Base-by-base conservation (phyloP, 92 coral and sea anemone genomes). In the Umimayanthus chanpuru region DNA sequence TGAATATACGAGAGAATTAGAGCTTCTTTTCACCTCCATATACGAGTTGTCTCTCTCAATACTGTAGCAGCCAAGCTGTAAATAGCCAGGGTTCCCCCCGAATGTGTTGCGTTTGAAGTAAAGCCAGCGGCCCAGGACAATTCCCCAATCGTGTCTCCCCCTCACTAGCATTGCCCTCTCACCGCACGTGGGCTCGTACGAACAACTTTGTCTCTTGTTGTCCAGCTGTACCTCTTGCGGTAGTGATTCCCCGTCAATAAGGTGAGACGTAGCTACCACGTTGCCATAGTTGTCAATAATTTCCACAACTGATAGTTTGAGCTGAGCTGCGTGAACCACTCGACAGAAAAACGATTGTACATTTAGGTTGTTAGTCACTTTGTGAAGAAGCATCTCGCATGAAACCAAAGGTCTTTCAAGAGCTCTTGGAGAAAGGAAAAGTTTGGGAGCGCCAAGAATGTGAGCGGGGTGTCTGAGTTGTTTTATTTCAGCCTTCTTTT, bases 161-260 rank as follows among this genome's bases (percentile, higher is more conserved):
- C 90, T 85, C 18, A 90, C 87, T 47, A 90, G 90, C 90, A 90
- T 73, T 32, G 93, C 93, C 32, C 93, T 73, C 73, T 90, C 93
- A 14, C 90, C 86, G 32, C 90, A 81, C 65, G 79, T 49, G 0
- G 93, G 93, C 73, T 85, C 86, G 43, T 90, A 90, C 1, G 88
- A 89, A 49, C 93, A 90, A n/a, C 85, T 43, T 28, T 28, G 85
- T 32, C 44, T 68, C 23, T 74, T 79, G 40, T 87, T 86, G 21
- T 66, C 88, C 44, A 90, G 41, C 87, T 90, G 93, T 11, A 74
- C 76, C 80, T 90, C 85, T 77, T 61, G 80, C 25, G 93, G 93
- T 3, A 90, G 77, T 29, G 89, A 85, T 81, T 90, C 89, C 36
- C 81, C 81, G 53, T 89, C 90, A 9, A 90, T 87, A 20, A 89